phyloP scores from a whole-genome alignment of 1,140 invertebrate genomes.

The Chymomyza costata region DNA sequence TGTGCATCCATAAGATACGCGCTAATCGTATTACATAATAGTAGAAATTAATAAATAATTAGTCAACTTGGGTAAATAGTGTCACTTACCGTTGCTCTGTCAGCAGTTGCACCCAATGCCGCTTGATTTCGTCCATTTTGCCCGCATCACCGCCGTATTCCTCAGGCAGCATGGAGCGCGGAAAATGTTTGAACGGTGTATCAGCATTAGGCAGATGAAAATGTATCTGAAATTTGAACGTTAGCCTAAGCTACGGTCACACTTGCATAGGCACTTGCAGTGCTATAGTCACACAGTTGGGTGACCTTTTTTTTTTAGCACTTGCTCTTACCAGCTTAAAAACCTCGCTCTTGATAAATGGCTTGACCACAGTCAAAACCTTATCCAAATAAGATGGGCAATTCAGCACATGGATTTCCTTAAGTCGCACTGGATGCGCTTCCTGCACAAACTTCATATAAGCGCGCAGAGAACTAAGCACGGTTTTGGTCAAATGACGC shows the following conservation, averaged over 20 bases:
- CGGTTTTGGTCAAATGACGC: constrained; percentile 80
- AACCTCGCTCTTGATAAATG: constrained; percentile 82
- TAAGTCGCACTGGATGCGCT: constrained; percentile 84
- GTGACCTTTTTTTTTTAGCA: not conserved
- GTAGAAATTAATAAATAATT: not conserved
- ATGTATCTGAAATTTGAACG: constrained; percentile 79
- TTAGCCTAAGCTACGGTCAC: too few species aligned
- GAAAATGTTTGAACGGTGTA: constrained; percentile 79
- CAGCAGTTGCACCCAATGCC: constrained; percentile 76
- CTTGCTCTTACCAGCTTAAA: constrained; percentile 60
- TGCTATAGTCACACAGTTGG: not conserved
- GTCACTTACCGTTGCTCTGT: constrained; percentile 53
- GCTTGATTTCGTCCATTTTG: constrained; percentile 77
- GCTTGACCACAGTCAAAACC: constrained; percentile 80
- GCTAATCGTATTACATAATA: constrained; percentile 13
- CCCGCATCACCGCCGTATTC: constrained; percentile 82
- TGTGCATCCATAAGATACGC: constrained; percentile 52
- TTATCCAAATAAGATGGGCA: constrained; percentile 80
- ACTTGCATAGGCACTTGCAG: too few species aligned
- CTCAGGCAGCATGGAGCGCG: constrained; percentile 79
- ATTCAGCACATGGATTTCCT: constrained; percentile 84
- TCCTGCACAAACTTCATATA: constrained; percentile 86
- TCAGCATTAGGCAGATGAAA: constrained; percentile 80
- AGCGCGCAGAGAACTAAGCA: constrained; percentile 79
- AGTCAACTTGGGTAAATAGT: not conserved